Evolutionary conservation across 1,140 invertebrate species (phyloP).

Genomic region (Ladona fulva): DNA sequence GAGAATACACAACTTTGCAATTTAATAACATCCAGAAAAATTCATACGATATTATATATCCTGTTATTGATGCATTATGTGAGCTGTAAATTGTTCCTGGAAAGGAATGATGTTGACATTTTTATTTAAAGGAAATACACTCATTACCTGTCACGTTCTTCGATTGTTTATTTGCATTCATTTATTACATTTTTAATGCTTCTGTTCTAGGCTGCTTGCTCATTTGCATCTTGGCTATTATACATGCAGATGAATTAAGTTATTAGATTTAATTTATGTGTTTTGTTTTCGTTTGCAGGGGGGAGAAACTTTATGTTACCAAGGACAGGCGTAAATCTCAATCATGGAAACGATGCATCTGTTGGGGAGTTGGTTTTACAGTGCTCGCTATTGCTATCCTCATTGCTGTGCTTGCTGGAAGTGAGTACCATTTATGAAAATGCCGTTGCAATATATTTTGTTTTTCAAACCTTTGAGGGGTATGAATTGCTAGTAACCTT

Average conservation of each 20-base stretch:
- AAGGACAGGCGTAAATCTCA: slow-evolving; percentile 59
- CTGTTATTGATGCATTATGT: no score
- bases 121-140: no score
- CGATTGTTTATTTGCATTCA: not conserved
- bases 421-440: slow-evolving; percentile 20
- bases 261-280: not conserved
- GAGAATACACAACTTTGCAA: no score
- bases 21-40: no score
- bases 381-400: slow-evolving; percentile 52
- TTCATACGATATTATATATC: no score
- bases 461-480: no score
- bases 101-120: no score
- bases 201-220: not conserved
- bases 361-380: slow-evolving; percentile 51
- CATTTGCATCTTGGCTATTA: no score
- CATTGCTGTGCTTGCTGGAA: slow-evolving; percentile 54
- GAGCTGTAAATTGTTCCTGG: no score
- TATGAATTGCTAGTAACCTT: no score
- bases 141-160: no score
- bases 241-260: not conserved
- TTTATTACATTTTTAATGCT: not conserved
- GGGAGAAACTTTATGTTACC: slow-evolving; percentile 70
- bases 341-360: slow-evolving; percentile 50
- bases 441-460: no score
- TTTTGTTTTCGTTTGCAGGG: slow-evolving; percentile 46